These are phyloP conservation scores for Urosaurus nigricauda DNA, from an alignment of 2,797 vertebrate genomes.

Conservation along the genomic window DNA sequence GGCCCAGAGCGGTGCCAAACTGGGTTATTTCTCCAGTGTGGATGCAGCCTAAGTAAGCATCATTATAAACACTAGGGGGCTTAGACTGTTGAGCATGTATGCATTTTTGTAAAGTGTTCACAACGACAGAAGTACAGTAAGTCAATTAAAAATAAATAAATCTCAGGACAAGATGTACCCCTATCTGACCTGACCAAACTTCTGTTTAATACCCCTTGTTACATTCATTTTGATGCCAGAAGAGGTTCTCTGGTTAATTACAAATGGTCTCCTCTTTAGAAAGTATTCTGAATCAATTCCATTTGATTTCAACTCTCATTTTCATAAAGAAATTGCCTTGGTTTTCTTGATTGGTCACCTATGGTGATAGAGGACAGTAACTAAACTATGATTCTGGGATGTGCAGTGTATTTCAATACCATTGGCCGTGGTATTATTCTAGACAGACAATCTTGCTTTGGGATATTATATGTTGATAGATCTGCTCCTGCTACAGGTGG, in stretches of 20 bases:
- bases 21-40: too few relatives aligned
- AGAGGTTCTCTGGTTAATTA: not conserved
- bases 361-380: too few relatives aligned
- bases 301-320: constrained; percentile 4
- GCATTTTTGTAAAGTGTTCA: not conserved
- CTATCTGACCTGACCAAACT: not conserved
- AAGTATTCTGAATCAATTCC: not conserved
- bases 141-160: not conserved
- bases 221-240: fast-evolving
- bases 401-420: not conserved
- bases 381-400: not conserved
- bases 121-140: not conserved
- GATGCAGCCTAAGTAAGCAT: too few relatives aligned
- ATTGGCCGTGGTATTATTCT: not conserved
- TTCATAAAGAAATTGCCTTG: not conserved
- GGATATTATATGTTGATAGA: too few relatives aligned
- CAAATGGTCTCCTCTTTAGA: not conserved
- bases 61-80: not conserved
- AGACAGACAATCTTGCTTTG: not conserved
- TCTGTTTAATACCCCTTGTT: fast-evolving
- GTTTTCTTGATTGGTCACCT: not conserved
- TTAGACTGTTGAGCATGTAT: not conserved
- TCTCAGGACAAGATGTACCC: not conserved
- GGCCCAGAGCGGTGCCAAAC: too few relatives aligned
- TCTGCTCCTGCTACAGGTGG: not conserved